Base-by-base conservation (phyloP, 2,797 vertebrate species). In the Phoxinus dragarum region DNA sequence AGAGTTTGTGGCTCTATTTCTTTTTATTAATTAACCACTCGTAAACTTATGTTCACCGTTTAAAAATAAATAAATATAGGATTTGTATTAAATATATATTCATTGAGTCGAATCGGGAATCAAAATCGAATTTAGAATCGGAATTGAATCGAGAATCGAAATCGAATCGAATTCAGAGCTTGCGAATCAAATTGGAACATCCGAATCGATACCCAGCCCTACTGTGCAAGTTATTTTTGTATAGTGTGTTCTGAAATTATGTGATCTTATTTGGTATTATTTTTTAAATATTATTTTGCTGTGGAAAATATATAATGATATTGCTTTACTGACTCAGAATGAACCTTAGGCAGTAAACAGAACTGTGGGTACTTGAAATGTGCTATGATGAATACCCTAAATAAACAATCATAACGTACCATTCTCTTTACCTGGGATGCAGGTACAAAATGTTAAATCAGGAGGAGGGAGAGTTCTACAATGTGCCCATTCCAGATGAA, bases 391-490 rank as follows among this genome's bases (percentile, higher is more conserved):
- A 31, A 61, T 61, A 27, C 40, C 21, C 27, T 27, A 72, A 44
- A 49, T 49, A 66, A 1, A 19, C 9, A 23, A 4, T 19, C 3
- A 78, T 61, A 64, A 31, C 38, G 5, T 64, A 38, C 23, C 42
- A 47, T 49, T 49, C 54, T 82, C 23, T 61, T 61, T 44, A 47
- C 66, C 31, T 84, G 21, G 85, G 52, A 54, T 52, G 6, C 90
- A 99, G 98, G 98, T 99, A 97, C 92, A 99, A 99, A 89, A 86
- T 99, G 90, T 91, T 99, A 89, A 99, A 97, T 91, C 96, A 98
- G 89, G 98, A 99, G 87, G 98, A 99, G 90, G 98, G 98, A 0
- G 98, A 99, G 92, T 99, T 99, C 93, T 99, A 99, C 92, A 99
- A 97, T 0, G 98, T 99, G 61, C 98, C 98, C 84, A 99, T 99